A percentile compares a stretch with the other conserved stretches of the same genome.
Evolutionary conservation across 2,113 vertebrate genomes (phyloP).

Genomic region (Bostrychus sinensis): DNA sequence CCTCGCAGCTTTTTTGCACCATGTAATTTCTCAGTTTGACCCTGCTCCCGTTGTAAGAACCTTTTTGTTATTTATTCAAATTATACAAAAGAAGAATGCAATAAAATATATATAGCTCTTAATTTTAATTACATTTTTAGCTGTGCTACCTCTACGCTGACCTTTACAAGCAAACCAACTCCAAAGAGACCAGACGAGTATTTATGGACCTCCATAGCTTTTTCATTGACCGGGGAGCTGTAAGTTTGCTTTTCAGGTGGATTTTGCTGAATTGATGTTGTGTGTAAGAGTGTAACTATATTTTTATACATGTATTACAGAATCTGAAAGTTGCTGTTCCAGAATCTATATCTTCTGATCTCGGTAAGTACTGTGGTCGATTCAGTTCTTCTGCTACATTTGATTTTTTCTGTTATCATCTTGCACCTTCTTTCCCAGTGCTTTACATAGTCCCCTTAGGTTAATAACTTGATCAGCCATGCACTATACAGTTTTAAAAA

Average conservation of each 20-base stretch:
- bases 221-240: slow-evolving; percentile 92
- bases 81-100: neutral
- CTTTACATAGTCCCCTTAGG: slow-evolving; percentile 14
- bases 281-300: neutral
- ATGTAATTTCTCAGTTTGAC: slow-evolving; percentile 97
- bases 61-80: neutral
- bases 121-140: slow-evolving; percentile 61
- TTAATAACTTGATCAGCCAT: slow-evolving; percentile 16
- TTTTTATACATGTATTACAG: slow-evolving; percentile 68
- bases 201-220: slow-evolving; percentile 91
- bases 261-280: neutral
- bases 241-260: slow-evolving; percentile 72
- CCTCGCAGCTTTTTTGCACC: slow-evolving; percentile 93
- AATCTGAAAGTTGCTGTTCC: slow-evolving; percentile 93
- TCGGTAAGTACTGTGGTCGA: slow-evolving; percentile 80
- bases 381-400: neutral
- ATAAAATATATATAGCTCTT: neutral
- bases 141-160: slow-evolving; percentile 97
- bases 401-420: slow-evolving; percentile 1
- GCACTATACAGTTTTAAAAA: slow-evolving; percentile 29
- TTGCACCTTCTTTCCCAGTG: neutral
- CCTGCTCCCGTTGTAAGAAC: slow-evolving; percentile 89
- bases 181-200: slow-evolving; percentile 95
- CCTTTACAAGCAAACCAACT: slow-evolving; percentile 95
- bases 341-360: slow-evolving; percentile 89